Percentiles rank a stretch among this genome's conserved stretches.
Conservation (phyloP, 1,140 invertebrate species). For the Probaryconus sp. region DNA sequence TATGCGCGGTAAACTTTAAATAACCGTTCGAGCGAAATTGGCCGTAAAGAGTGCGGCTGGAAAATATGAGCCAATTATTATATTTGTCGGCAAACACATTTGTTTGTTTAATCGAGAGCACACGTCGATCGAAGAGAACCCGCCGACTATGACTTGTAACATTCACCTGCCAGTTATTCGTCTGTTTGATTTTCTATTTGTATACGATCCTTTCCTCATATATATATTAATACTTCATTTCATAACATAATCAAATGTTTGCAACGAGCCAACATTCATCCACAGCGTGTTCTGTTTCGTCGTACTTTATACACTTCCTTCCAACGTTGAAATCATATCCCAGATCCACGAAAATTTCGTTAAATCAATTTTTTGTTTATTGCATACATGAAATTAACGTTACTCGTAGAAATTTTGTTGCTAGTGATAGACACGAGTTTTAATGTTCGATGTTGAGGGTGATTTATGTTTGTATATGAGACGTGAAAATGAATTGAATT, state of each 20-base stretch:
- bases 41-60: slow-evolving; percentile 51
- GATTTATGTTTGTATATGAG: no score
- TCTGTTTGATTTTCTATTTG: slow-evolving; percentile 46
- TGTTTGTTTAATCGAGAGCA: slow-evolving; percentile 65
- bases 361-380: slow-evolving; percentile 14
- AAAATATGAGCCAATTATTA: slow-evolving; percentile 68
- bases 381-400: no score
- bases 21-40: slow-evolving; percentile 50
- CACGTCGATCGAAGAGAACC: slow-evolving; percentile 43
- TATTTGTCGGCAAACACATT: slow-evolving; percentile 63
- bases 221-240: slow-evolving; percentile 36
- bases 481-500: no score
- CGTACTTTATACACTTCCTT: slow-evolving; percentile 3
- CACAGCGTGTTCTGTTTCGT: not conserved
- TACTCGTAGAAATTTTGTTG: no score
- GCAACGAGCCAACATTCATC: slow-evolving; percentile 29
- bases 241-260: slow-evolving; percentile 49
- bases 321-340: slow-evolving; percentile 7
- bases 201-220: slow-evolving; percentile 32
- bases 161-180: slow-evolving; percentile 30
- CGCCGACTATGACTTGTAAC: slow-evolving; percentile 50
- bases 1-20: slow-evolving; percentile 59
- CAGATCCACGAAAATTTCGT: slow-evolving; percentile 11
- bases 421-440: no score
- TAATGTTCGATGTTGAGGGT: no score